phyloP scores from a whole-genome alignment of 2,888 invertebrate species.

The Abscondita cerata region DNA sequence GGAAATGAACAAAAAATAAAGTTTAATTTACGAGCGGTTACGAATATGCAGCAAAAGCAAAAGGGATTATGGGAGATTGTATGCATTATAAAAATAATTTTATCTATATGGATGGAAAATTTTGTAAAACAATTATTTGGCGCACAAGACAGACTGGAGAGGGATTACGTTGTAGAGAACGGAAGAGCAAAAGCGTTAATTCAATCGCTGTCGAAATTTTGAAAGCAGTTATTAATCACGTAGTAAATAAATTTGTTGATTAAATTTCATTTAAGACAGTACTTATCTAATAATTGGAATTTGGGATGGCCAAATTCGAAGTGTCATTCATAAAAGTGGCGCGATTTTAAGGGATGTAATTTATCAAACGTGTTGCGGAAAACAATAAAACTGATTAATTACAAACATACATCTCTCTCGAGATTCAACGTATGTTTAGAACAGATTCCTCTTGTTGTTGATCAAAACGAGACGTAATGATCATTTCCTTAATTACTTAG shows the following conservation, averaged over 20 bases:
- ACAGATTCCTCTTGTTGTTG: constrained; percentile 40
- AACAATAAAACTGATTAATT: constrained; percentile 45
- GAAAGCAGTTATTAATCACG: constrained; percentile 26
- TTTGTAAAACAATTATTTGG: constrained; percentile 5
- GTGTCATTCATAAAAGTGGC: constrained; percentile 20
- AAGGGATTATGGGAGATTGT: constrained; percentile 7
- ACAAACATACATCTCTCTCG: constrained; percentile 40
- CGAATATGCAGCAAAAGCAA: constrained; percentile 9
- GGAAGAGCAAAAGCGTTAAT: constrained; percentile 12
- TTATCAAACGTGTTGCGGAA: constrained; percentile 33
- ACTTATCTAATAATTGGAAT: constrained; percentile 17
- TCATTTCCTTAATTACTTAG: constrained; percentile 52
- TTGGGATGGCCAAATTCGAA: constrained; percentile 19
- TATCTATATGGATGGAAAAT: constrained; percentile 3
- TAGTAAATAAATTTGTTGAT: constrained; percentile 33
- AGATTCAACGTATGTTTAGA: constrained; percentile 39
- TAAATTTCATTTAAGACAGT: constrained; percentile 25
- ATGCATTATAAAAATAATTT: constrained; percentile 1
- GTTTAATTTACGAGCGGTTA: constrained; percentile 35
- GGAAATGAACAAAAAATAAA: constrained; percentile 39
- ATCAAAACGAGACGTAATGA: constrained; percentile 44
- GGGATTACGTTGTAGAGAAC: constrained; percentile 6
- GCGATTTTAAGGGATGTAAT: constrained; percentile 20
- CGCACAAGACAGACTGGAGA: not conserved
- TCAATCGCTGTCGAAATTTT: constrained; percentile 22